Base-by-base conservation (phyloP, 2,888 invertebrate species). In the Diarsia brunnea region DNA sequence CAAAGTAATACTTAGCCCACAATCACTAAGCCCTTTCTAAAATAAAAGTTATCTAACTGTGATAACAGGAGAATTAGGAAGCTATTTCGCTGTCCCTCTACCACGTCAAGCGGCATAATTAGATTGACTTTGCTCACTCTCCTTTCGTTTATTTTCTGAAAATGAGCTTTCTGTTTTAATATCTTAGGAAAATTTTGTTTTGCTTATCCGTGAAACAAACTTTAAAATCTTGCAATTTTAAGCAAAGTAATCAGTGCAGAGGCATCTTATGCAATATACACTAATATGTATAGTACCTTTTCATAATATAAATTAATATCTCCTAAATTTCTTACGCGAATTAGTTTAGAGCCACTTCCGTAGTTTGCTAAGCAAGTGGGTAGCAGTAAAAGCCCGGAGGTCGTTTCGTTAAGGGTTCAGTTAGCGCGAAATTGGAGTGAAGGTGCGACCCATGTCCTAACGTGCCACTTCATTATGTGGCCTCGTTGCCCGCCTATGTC, bases 401-500 rank as follows among this genome's bases (percentile, higher is more conserved):
- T 91, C 90, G 91, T 93, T 91, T 91, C 87, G 90, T 90, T 93
- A 93, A 90, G 93, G 92, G 93, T 92, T 92, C 92, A 92, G 94
- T 94, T 94, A 93, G 93, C 88, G 92, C 89, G 91, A 94, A 94
- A 94, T 94, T 94, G 93, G 92, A 91, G 91, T 91, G 91, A 85
- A 91, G 92, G 91, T 91, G 91, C 90, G 90, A 90, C 91, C 92
- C 91, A 90, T 91, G 91, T 89, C 91, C 93, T 93, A 93, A 94
- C 93, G 93, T 88, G 93, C 90, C 93, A 93, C 93, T 95, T 95
- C 94, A 95, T 95, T 95, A 95, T 91, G 89, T 89, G 90, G 90
- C 91, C 93, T 94, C 94, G 93, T 95, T 95, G 93, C 91, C 90
- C 88, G 88, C 91, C 90, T 89, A 87, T 89, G 87, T 87, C 89